phyloP scores from a whole-genome alignment of 2,113 vertebrate species.

The Puntigrus tetrazona region DNA sequence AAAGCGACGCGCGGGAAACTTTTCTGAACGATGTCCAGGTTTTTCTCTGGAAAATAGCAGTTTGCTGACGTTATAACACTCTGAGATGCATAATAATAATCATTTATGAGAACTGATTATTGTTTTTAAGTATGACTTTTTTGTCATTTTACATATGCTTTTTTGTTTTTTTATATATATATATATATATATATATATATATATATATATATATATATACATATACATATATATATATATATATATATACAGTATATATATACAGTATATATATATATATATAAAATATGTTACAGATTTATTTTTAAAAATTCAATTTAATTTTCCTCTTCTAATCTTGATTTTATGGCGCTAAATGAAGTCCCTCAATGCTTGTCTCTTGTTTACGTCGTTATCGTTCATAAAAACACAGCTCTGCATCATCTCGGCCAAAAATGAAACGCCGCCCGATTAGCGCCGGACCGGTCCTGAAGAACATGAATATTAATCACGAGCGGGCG shows the following conservation, averaged over 20 bases:
- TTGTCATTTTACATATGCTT: too few relatives aligned
- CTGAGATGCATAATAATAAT: background rate
- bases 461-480: background rate
- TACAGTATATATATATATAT: too few relatives aligned
- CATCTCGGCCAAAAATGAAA: background rate
- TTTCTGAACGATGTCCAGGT: background rate
- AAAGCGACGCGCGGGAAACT: background rate
- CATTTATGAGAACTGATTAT: too few relatives aligned
- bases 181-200: too few relatives aligned
- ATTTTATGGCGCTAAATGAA: background rate
- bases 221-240: too few relatives aligned
- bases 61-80: background rate
- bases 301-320: too few relatives aligned
- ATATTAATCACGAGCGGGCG: background rate
- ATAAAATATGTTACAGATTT: too few relatives aligned
- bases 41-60: background rate
- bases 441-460: background rate
- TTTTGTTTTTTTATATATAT: too few relatives aligned
- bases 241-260: too few relatives aligned
- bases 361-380: background rate
- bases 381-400: background rate
- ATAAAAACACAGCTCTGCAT: background rate
- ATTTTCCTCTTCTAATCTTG: too few relatives aligned
- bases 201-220: too few relatives aligned
- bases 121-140: too few relatives aligned